A percentile compares a stretch with the other conserved stretches of the same genome.
phyloP scores from a whole-genome alignment of 2,888 invertebrate genomes.

The Agrotis puta region DNA sequence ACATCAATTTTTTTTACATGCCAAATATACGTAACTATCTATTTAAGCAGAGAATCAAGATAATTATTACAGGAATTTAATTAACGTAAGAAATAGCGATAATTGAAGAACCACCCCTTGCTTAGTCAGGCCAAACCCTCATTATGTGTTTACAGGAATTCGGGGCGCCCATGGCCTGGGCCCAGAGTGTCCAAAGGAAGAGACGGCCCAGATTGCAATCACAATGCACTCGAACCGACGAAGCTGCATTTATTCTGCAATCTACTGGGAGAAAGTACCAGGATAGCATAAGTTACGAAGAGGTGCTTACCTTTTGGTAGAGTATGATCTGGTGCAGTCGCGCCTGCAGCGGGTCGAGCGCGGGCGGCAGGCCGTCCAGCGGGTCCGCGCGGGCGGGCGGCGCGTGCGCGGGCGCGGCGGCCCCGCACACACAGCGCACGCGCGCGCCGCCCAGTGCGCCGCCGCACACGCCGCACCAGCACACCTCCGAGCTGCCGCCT shows the following conservation, averaged over 20 bases:
- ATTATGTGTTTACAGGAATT: too few species aligned
- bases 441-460: conserved; percentile 59
- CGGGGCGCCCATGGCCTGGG: too few species aligned
- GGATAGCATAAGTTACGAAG: not conserved
- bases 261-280: conserved; percentile 3
- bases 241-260: not conserved
- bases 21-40: too few species aligned
- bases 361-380: conserved; percentile 94
- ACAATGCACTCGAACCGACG: not conserved
- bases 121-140: too few species aligned
- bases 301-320: conserved; percentile 93
- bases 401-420: conserved; percentile 68
- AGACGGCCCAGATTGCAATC: too few species aligned
- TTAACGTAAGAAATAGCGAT: too few species aligned
- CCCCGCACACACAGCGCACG: conserved; percentile 68
- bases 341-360: conserved; percentile 93
- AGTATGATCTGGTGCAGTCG: conserved; percentile 95
- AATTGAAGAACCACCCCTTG: too few species aligned
- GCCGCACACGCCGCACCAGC: conserved; percentile 69
- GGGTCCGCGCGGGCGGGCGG: conserved; percentile 89
- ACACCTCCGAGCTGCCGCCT: conserved; percentile 64
- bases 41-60: too few species aligned
- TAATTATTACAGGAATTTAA: too few species aligned
- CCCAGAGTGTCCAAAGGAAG: too few species aligned
- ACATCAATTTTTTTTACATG: too few species aligned